phyloP scores from a whole-genome alignment of 2,888 invertebrate species.

The Rapana venosa region DNA sequence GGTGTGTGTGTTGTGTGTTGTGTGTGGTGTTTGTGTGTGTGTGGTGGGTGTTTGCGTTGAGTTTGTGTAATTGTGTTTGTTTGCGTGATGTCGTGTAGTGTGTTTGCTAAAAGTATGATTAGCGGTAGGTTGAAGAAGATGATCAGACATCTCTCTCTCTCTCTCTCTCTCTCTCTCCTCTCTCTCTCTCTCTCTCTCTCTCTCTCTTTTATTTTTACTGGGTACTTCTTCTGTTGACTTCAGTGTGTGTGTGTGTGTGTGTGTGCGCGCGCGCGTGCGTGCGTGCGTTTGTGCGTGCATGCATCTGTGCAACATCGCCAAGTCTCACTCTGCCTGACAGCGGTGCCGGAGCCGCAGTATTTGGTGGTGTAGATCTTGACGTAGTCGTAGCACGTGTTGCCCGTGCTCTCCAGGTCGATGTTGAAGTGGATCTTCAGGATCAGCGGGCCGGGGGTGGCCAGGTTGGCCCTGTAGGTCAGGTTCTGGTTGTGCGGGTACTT shows the following conservation, averaged over 20 bases:
- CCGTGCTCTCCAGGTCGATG: not conserved
- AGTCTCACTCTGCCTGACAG: not conserved
- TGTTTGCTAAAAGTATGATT: too few relatives aligned
- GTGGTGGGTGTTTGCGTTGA: too few relatives aligned
- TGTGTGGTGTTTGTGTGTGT: too few relatives aligned
- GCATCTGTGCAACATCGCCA: not conserved
- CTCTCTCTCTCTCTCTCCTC: too few relatives aligned
- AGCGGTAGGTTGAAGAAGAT: too few relatives aligned
- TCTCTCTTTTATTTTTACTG: too few relatives aligned
- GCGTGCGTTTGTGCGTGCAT: slow-evolving; percentile 13
- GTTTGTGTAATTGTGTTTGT: too few relatives aligned
- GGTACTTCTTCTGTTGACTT: too few relatives aligned
- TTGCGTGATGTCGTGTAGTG: too few relatives aligned
- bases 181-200: too few relatives aligned
- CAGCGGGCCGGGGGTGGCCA: slow-evolving; percentile 23
- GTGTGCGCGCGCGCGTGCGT: not conserved
- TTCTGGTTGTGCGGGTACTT: slow-evolving; percentile 17
- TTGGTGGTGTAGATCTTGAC: not conserved
- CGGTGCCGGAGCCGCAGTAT: slow-evolving; percentile 11
- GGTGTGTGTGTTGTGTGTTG: too few relatives aligned
- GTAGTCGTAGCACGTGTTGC: slow-evolving; percentile 28
- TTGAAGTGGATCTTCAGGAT: not conserved
- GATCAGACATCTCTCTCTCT: too few relatives aligned
- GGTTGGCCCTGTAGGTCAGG: slow-evolving; percentile 36
- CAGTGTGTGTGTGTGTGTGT: slow-evolving; percentile 19